Evolutionary conservation across 2,888 invertebrate species (phyloP), one percentile per base, ranked within the genome.

Genomic region (Cheilosia vulpina): DNA sequence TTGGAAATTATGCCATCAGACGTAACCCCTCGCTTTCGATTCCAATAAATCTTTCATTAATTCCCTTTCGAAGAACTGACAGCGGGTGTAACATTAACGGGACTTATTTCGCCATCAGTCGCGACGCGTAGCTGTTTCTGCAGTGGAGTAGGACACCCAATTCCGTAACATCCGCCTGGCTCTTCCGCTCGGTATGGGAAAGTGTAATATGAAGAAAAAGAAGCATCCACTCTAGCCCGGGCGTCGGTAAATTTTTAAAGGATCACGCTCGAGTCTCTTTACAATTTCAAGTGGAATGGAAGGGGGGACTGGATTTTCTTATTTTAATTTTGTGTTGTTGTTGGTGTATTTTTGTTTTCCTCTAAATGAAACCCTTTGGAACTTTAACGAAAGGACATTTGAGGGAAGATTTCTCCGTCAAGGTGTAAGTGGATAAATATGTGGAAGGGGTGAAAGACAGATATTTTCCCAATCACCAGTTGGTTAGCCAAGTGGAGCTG

Each of bases 1-100:
- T 80, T 80, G 80, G 69, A 76, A 84, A 80, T 84, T 84, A 80
- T 80, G 75, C 65, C 75, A 60, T 84, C 75, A 71, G 75, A 75
- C 24, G 58, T 41, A 73, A 55, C 75, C 79, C 58, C 65, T 65
- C 65, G 65, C 65, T 60, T 80, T 84, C 65, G 80, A 75, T 80
- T 63, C 69, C 71, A 84, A 84, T 84, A 80, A 80, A 84, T 84
- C 80, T 71, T 84, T 80, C 84, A 84, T 84, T 84, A 84, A 84
- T 84, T 83, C 65, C 53, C 38, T 55, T 68, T 63, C 62, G 2
- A 31, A 31, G 43, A 43, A 57, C 83, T 83, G 84, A 84, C 84
- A 80, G 80, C 73, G 69, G 69, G 69, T 84, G 84, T 84, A 80
- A 79, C 65, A 84, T 80, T 80, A 80, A 84, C 75, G 69, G 76